A percentile compares a stretch with the other conserved stretches of the same genome.
Conservation (phyloP, 2,113 vertebrate genomes). For the Amphiprion ocellaris region DNA sequence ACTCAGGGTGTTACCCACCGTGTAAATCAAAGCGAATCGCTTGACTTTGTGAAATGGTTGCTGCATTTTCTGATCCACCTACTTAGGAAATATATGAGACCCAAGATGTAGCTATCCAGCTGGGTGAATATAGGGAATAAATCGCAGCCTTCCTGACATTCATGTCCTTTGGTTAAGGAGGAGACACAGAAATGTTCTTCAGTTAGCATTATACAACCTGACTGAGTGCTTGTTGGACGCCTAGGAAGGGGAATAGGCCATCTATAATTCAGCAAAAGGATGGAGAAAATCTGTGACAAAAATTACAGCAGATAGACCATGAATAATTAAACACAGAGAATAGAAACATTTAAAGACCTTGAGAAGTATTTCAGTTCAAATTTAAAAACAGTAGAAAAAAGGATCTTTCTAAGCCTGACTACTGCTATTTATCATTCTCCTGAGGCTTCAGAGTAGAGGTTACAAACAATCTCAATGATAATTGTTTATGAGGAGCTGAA, state of each 20-base stretch:
- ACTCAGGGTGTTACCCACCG: constrained; percentile 70
- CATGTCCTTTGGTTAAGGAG: constrained; percentile 62
- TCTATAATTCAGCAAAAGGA: constrained; percentile 82
- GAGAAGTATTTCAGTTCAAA: constrained; percentile 70
- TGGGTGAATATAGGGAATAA: constrained; percentile 55
- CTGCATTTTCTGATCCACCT: constrained; percentile 67
- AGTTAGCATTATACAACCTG: constrained; percentile 70
- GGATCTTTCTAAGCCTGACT: constrained; percentile 25
- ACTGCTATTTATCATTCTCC: constrained; percentile 50
- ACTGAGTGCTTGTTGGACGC: constrained; percentile 71
- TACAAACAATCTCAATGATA: constrained; percentile 59
- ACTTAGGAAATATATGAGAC: constrained; percentile 67
- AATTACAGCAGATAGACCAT: constrained; percentile 80
- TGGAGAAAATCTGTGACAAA: constrained; percentile 79
- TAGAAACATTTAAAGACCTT: constrained; percentile 81
- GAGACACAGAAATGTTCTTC: constrained; percentile 57
- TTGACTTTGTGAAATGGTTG: constrained; percentile 77
- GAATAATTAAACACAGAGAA: constrained; percentile 77
- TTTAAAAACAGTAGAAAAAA: constrained; percentile 57
- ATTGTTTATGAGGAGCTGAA: constrained; percentile 56
- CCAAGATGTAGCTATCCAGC: constrained; percentile 56
- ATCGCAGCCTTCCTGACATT: constrained; percentile 59
- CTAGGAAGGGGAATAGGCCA: constrained; percentile 62
- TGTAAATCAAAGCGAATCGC: constrained; percentile 74
- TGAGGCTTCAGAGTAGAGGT: constrained; percentile 34